A percentile compares a stretch with the other conserved stretches of the same genome.
Evolutionary conservation across 2,888 invertebrate genomes (phyloP).

Genomic region (Dastarcus helophoroides): DNA sequence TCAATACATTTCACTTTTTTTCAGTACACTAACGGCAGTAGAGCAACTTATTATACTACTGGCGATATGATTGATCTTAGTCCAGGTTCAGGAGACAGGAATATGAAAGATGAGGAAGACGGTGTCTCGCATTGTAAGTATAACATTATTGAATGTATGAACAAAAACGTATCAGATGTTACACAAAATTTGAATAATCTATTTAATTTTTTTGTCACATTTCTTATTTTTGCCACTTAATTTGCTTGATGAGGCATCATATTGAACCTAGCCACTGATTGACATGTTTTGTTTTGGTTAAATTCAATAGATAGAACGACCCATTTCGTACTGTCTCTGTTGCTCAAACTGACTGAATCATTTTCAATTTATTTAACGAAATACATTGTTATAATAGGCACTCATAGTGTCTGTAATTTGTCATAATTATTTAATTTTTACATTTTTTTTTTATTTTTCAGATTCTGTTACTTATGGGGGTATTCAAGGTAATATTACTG

Average conservation of each 20-base stretch:
- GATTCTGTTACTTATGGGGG: slow-evolving; percentile 52
- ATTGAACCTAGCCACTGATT: too few species aligned
- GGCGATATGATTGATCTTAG: slow-evolving; percentile 59
- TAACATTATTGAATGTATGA: too few species aligned
- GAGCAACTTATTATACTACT: slow-evolving; percentile 39
- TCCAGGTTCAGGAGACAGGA: slow-evolving; percentile 39
- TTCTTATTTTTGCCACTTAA: not conserved
- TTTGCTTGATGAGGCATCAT: too few species aligned
- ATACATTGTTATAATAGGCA: too few species aligned
- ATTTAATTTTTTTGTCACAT: not conserved
- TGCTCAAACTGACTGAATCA: too few species aligned
- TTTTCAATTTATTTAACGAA: too few species aligned
- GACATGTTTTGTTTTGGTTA: too few species aligned
- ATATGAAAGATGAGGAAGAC: slow-evolving; percentile 30
- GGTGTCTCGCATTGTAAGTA: slow-evolving; percentile 33
- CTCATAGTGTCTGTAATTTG: slow-evolving; percentile 1
- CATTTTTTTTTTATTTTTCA: slow-evolving; percentile 41
- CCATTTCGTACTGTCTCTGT: too few species aligned
- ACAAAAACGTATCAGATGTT: too few species aligned
- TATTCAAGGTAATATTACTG: slow-evolving; percentile 44
- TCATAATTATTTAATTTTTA: too few species aligned
- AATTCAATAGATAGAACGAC: too few species aligned
- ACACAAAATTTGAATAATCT: too few species aligned
- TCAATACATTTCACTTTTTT: not conserved
- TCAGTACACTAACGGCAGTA: slow-evolving; percentile 24